phyloP scores from a whole-genome alignment of 2,797 vertebrate species.

The Tachyglossus aculeatus region DNA sequence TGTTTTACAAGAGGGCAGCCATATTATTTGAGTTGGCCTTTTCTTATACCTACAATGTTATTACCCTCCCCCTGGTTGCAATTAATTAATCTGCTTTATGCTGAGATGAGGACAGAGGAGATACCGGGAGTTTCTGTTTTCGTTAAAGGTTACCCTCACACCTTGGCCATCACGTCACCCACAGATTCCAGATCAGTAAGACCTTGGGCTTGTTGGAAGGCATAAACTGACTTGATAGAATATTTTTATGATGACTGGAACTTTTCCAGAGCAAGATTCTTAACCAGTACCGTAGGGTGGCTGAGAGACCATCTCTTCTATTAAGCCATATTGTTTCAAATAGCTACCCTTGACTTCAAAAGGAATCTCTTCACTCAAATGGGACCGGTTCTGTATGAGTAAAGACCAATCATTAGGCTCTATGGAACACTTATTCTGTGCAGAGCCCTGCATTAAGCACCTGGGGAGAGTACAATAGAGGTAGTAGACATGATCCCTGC shows the following conservation, averaged over 20 bases:
- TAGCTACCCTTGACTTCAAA: too few species aligned
- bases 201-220: not conserved
- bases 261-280: not conserved
- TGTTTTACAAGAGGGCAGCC: constrained; percentile 21
- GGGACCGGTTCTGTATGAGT: too few species aligned
- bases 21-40: constrained; percentile 4
- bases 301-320: constrained; percentile 15
- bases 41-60: constrained; percentile 22
- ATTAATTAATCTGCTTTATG: constrained; percentile 38
- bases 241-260: not conserved
- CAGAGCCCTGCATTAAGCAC: too few species aligned
- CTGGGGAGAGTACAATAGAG: too few species aligned
- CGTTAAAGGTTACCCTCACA: constrained; percentile 24
- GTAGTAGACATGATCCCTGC: too few species aligned
- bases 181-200: constrained; percentile 1
- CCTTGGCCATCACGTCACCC: not conserved
- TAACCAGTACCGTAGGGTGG: not conserved
- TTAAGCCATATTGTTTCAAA: too few species aligned
- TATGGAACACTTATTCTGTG: too few species aligned
- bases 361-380: too few species aligned
- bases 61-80: not conserved
- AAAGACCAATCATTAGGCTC: too few species aligned
- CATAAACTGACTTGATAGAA: not conserved
- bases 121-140: constrained; percentile 19
- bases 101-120: constrained; percentile 16